Evolutionary conservation across 2,888 invertebrate genomes (phyloP).

Genomic region (Platycheirus rosarum): DNA sequence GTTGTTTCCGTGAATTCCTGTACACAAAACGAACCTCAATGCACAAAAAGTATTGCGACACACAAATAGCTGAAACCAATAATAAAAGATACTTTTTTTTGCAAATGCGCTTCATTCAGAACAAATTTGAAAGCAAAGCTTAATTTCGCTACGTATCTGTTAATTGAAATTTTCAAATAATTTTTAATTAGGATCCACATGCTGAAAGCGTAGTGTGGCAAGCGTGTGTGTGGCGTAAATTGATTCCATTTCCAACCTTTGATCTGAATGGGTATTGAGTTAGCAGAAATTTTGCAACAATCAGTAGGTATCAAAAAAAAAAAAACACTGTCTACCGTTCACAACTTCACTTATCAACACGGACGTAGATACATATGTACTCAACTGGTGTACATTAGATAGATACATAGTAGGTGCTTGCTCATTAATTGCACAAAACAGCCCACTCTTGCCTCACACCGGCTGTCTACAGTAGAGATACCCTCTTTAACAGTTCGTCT

Average conservation of each 20-base stretch:
- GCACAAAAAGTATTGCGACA: neutral
- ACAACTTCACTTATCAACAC: neutral
- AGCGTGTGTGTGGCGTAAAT: conserved; percentile 1
- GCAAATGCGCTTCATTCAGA: conserved; percentile 4
- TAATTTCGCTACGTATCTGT: conserved; percentile 43
- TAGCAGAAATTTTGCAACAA: neutral
- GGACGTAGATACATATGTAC: neutral
- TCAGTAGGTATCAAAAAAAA: conserved; percentile 5
- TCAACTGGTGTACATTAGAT: too few species aligned
- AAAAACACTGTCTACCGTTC: conserved; percentile 13
- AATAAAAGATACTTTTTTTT: neutral
- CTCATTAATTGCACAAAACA: conserved; percentile 52
- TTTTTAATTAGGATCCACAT: conserved; percentile 37
- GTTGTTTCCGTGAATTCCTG: conserved; percentile 6
- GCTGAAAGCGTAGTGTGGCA: conserved; percentile 17
- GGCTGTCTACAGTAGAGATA: neutral
- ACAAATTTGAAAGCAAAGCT: conserved; percentile 47
- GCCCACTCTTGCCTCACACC: neutral
- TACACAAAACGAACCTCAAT: neutral
- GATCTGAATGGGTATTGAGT: neutral
- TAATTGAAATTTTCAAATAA: conserved; percentile 56
- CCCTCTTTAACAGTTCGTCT: conserved; percentile 17
- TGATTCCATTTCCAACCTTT: neutral
- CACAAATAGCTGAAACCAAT: neutral
- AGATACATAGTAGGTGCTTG: neutral